phyloP scores from a whole-genome alignment of 2,797 vertebrate genomes.

The Myotis vivesi region DNA sequence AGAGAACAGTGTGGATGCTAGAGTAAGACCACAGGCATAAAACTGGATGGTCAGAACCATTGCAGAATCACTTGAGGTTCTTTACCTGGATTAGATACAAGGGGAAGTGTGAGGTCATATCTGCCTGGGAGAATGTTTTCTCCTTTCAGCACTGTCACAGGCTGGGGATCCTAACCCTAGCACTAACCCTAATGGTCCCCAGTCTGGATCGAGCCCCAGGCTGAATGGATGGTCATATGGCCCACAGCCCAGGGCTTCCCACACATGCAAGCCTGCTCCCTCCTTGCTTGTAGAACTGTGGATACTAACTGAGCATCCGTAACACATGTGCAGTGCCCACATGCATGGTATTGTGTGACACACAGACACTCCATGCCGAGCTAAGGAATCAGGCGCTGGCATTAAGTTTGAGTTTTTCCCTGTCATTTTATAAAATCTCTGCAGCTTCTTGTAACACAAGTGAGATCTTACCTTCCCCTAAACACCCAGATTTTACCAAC shows the following conservation, averaged over 20 bases:
- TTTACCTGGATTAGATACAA: background rate
- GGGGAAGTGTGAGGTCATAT: background rate
- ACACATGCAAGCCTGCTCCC: background rate
- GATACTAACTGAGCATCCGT: background rate
- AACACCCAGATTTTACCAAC: background rate
- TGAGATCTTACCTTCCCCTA: background rate
- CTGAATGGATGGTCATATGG: background rate
- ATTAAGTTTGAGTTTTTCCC: background rate
- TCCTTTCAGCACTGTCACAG: background rate
- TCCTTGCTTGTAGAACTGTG: background rate
- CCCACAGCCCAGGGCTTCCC: background rate
- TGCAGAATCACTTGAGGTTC: background rate
- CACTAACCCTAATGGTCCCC: background rate
- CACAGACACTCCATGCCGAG: rapidly evolving
- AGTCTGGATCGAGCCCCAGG: background rate
- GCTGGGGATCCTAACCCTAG: background rate
- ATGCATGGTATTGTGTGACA: rapidly evolving
- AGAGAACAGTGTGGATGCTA: too few species aligned
- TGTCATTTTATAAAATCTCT: background rate
- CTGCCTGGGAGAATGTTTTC: background rate
- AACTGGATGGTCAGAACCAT: background rate
- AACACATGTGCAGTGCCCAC: rapidly evolving
- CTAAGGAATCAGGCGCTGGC: background rate
- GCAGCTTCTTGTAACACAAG: background rate
- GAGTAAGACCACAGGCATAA: background rate